Conservation (phyloP, 2,888 invertebrate species). For the Polietes domitor region DNA sequence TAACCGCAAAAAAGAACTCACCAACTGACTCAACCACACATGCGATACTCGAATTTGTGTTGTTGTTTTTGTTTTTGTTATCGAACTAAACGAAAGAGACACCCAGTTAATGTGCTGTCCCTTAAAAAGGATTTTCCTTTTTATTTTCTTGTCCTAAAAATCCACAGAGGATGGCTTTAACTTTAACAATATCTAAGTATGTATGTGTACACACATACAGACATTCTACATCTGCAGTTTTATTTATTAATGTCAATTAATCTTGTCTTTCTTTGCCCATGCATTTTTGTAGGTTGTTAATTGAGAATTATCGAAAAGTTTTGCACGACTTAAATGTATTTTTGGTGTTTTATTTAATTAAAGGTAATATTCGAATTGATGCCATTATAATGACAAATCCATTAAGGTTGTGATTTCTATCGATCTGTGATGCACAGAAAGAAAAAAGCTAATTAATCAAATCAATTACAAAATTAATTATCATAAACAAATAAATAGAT, state of each 20-base stretch:
- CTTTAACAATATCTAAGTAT: neutral
- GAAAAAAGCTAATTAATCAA: no score
- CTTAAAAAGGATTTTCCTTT: constrained; percentile 5
- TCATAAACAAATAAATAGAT: no score
- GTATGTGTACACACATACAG: neutral
- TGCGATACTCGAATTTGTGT: neutral
- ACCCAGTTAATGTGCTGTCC: neutral
- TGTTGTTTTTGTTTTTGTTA: no score
- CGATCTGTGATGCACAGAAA: no score
- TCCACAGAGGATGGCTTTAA: neutral
- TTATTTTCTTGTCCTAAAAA: neutral
- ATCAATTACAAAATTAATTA: no score
- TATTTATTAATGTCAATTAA: constrained; percentile 29
- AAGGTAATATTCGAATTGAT: neutral
- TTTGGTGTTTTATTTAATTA: neutral
- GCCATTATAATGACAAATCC: neutral
- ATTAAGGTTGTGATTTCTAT: no score
- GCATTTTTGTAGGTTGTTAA: no score
- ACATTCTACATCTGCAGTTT: neutral
- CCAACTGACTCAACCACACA: neutral
- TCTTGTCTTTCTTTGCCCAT: constrained; percentile 23
- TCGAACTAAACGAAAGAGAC: neutral
- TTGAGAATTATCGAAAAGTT: neutral
- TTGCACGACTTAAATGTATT: neutral
- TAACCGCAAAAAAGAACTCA: constrained; percentile 29